phyloP scores from a whole-genome alignment of 2,113 vertebrate species.

The Micromys minutus region DNA sequence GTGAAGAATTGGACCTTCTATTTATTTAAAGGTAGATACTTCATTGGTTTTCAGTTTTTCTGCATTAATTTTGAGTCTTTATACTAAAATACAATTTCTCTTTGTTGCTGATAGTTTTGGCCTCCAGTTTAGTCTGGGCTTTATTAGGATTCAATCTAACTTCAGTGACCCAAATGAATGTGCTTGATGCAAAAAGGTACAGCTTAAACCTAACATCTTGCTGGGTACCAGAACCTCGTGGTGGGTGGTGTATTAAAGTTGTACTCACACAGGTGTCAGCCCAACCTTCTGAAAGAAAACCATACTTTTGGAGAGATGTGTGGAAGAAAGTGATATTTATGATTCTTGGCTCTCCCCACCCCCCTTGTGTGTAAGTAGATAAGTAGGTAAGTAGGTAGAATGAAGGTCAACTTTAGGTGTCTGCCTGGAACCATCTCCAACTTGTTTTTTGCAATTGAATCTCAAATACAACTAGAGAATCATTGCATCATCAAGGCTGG shows the following conservation, averaged over 20 bases:
- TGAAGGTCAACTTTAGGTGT: background rate
- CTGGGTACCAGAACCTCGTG: background rate
- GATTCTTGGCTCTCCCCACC: background rate
- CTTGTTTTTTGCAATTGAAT: background rate
- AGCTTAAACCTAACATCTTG: background rate
- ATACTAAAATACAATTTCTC: background rate
- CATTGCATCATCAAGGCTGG: background rate
- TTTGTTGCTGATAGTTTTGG: background rate
- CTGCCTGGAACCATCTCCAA: too few relatives aligned
- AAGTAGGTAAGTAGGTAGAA: background rate
- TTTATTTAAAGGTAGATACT: background rate
- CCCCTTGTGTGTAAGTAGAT: background rate
- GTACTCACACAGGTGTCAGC: background rate
- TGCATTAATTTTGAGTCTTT: background rate
- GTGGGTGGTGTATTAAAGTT: background rate
- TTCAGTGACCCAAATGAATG: background rate
- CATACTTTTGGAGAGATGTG: background rate
- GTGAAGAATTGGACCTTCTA: background rate
- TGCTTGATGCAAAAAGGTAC: background rate
- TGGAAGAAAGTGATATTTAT: background rate
- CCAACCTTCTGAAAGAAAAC: background rate
- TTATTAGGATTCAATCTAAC: background rate
- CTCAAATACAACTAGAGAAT: background rate
- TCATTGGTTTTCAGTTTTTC: background rate
- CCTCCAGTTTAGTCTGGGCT: background rate